These are phyloP conservation scores for Troglohyphantes excavatus DNA, from an alignment of 2,888 invertebrate genomes.

Conservation along the genomic window DNA sequence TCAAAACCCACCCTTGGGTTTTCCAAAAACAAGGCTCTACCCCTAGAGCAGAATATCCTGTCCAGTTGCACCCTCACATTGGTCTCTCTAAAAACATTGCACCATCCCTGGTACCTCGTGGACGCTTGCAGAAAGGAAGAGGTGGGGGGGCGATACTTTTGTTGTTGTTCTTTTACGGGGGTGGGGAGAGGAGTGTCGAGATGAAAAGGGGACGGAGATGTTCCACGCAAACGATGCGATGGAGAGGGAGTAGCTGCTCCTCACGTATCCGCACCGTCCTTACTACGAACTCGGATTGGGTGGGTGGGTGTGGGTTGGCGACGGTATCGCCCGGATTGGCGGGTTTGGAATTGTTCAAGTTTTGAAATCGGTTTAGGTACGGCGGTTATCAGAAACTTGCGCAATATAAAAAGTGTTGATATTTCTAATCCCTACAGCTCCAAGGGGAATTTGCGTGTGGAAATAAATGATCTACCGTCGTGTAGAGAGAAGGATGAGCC, in stretches of 20 bases:
- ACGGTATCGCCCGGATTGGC: slow-evolving; percentile 17
- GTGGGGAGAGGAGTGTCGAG: neutral
- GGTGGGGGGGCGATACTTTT: neutral
- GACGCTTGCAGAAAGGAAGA: no score
- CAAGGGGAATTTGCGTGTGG: no score
- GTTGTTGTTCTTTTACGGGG: neutral
- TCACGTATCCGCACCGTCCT: slow-evolving; percentile 51
- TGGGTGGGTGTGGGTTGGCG: slow-evolving; percentile 48
- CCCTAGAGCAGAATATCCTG: neutral
- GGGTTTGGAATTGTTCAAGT: neutral
- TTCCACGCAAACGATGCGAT: slow-evolving; percentile 55
- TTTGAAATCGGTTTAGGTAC: no score
- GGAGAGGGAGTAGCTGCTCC: slow-evolving; percentile 44
- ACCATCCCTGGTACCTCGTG: neutral
- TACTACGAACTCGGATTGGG: slow-evolving; percentile 51
- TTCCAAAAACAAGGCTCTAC: neutral
- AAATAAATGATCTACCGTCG: no score
- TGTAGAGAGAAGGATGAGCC: no score
- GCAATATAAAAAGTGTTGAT: no score
- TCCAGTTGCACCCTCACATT: neutral
- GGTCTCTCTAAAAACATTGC: neutral
- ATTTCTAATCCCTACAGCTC: no score
- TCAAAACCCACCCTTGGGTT: neutral
- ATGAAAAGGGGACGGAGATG: neutral
- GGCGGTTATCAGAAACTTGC: no score